Conservation (phyloP, 2,797 vertebrate species). For the Syngnathus rostellatus region DNA sequence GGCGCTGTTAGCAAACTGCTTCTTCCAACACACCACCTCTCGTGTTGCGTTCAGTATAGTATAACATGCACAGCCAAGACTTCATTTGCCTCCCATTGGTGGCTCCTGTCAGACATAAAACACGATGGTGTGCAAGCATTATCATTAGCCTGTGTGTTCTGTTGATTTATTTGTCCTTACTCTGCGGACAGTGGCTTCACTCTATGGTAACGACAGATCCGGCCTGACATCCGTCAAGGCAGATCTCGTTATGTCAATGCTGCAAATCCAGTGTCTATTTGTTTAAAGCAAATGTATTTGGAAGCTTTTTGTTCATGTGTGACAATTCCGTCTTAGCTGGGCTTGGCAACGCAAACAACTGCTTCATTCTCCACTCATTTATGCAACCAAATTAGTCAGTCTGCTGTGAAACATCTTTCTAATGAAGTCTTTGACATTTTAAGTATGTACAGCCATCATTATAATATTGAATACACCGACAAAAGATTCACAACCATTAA, state of each 20-base stretch:
- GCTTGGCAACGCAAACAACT: slow-evolving; percentile 6
- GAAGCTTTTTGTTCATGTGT: slow-evolving; percentile 29
- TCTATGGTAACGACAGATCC: slow-evolving; percentile 26
- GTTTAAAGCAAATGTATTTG: slow-evolving; percentile 3
- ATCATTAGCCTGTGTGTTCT: slow-evolving; percentile 30
- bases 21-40: slow-evolving; percentile 1
- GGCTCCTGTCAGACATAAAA: slow-evolving; percentile 7
- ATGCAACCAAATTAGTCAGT: not conserved
- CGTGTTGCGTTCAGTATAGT: not conserved
- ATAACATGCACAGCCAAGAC: not conserved
- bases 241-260: slow-evolving; percentile 24
- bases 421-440: slow-evolving; percentile 22
- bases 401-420: slow-evolving; percentile 9
- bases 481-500: not conserved
- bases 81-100: not conserved
- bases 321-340: slow-evolving; percentile 28
- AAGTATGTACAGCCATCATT: slow-evolving; percentile 12
- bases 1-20: slow-evolving; percentile 13
- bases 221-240: slow-evolving; percentile 29
- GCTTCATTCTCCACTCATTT: slow-evolving; percentile 17
- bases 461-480: not conserved
- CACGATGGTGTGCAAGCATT: slow-evolving; percentile 16
- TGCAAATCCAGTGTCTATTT: slow-evolving; percentile 4
- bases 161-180: slow-evolving; percentile 42
- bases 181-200: slow-evolving; percentile 11